phyloP scores from a whole-genome alignment of 1,140 invertebrate genomes.

The Drosophila eugracilis region DNA sequence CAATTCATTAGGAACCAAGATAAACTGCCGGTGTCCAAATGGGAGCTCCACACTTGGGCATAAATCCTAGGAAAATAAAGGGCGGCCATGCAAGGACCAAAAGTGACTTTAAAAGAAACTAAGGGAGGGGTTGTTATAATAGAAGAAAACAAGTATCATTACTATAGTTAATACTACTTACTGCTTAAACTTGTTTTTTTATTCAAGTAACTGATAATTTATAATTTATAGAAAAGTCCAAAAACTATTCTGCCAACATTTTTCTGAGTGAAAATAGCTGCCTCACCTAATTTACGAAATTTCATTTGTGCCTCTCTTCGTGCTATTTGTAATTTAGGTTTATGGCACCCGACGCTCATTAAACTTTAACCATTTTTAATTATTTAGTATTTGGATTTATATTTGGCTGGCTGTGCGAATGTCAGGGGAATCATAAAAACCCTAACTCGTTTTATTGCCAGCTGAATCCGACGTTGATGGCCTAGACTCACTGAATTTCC shows the following conservation, averaged over 20 bases:
- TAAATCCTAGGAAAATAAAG: not conserved
- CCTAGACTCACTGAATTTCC: not conserved
- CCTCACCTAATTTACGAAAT: constrained; percentile 25
- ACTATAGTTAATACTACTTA: too few relatives aligned
- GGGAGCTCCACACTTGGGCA: constrained; percentile 2
- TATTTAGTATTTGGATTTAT: constrained; percentile 46
- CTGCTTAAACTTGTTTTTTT: too few relatives aligned
- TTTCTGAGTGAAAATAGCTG: not conserved
- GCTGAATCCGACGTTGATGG: not conserved
- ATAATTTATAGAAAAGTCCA: too few relatives aligned
- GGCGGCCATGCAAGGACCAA: not conserved
- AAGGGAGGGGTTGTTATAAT: not conserved
- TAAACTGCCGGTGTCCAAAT: constrained; percentile 32
- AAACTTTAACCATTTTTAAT: constrained; percentile 73
- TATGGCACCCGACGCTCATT: constrained; percentile 48
- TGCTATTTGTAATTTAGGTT: constrained; percentile 42
- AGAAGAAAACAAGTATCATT: not conserved
- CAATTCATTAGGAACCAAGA: constrained; percentile 51
- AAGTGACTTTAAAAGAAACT: not conserved
- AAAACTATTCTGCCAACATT: not conserved
- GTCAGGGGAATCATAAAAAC: constrained; percentile 48
- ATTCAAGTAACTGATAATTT: too few relatives aligned
- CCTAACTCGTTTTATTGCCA: constrained; percentile 20
- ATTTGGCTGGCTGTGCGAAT: constrained; percentile 30
- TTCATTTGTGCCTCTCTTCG: constrained; percentile 47